Conservation (phyloP, 2,888 invertebrate genomes). For the Heteromurus nitidus region DNA sequence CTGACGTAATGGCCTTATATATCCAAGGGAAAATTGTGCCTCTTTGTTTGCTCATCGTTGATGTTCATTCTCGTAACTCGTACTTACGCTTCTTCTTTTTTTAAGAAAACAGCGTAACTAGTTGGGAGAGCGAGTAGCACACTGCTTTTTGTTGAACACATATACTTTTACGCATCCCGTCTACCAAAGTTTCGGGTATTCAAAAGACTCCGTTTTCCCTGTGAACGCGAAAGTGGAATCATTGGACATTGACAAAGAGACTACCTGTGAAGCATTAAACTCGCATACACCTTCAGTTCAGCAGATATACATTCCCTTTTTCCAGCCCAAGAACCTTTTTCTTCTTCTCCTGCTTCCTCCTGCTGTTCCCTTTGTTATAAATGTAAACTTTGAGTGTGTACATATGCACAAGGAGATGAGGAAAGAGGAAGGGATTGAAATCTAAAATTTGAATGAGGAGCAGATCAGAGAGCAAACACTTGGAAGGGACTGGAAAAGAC, state of each 20-base stretch:
- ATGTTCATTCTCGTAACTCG: constrained; percentile 6
- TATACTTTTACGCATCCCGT: not conserved
- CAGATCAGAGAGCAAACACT: constrained; percentile 47
- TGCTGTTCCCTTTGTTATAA: constrained; percentile 9
- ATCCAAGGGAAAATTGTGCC: not conserved
- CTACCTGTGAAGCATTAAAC: constrained; percentile 56
- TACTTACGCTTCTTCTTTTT: not conserved
- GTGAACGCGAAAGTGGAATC: constrained; percentile 31
- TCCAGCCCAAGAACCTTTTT: not conserved
- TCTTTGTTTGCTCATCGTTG: constrained; percentile 35
- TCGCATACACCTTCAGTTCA: not conserved
- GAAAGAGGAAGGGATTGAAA: constrained; percentile 52
- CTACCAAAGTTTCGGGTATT: not conserved
- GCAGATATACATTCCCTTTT: not conserved
- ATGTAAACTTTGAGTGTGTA: constrained; percentile 32
- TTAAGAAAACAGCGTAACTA: constrained; percentile 13
- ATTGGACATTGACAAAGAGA: constrained; percentile 50
- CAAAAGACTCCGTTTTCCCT: not conserved
- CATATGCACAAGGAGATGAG: constrained; percentile 16
- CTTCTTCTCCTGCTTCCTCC: not conserved
- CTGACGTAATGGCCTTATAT: constrained; percentile 51
- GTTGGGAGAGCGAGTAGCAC: not conserved
- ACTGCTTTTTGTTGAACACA: constrained; percentile 8
- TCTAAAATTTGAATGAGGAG: constrained; percentile 54
- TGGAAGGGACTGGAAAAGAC: constrained; percentile 23